Evolutionary conservation across 2,888 invertebrate species (phyloP).

Genomic region (Harpagoxenus sublaevis): DNA sequence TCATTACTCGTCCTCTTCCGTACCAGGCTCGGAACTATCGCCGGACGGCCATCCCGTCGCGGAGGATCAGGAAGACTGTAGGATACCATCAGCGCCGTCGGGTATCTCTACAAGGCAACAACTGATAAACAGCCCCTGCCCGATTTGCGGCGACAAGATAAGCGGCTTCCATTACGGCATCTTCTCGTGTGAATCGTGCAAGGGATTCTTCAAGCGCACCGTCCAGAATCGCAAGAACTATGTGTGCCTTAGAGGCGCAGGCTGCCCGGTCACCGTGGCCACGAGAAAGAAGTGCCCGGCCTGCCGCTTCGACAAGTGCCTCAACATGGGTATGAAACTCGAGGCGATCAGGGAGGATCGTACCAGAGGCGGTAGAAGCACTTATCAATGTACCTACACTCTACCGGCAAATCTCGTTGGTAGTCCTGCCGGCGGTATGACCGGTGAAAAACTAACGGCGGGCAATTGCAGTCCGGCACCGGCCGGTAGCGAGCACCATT

Average conservation of each 20-base stretch:
- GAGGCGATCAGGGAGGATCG: conserved; percentile 98
- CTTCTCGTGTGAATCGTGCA: conserved; percentile 99
- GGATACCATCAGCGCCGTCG: conserved; percentile 88
- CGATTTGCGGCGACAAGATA: conserved; percentile 98
- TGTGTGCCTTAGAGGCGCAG: conserved; percentile 95
- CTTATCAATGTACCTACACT: conserved; percentile 97
- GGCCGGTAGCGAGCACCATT: conserved; percentile 83
- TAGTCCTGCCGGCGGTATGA: conserved; percentile 87
- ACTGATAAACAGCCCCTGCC: conserved; percentile 96
- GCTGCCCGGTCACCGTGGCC: conserved; percentile 96
- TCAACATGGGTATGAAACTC: conserved; percentile 98
- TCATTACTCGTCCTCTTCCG: conserved; percentile 76
- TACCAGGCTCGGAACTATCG: conserved; percentile 78
- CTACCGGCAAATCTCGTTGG: conserved; percentile 89
- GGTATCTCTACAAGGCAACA: conserved; percentile 95
- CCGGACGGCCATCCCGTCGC: conserved; percentile 76
- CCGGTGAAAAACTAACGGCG: conserved; percentile 84
- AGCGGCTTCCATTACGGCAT: conserved; percentile 99
- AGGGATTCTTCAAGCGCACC: conserved; percentile 99
- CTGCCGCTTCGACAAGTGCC: conserved; percentile 98
- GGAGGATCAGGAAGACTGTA: conserved; percentile 81
- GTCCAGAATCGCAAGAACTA: conserved; percentile 99
- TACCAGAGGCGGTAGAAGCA: conserved; percentile 97
- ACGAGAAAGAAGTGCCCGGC: conserved; percentile 99
- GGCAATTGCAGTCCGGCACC: conserved; percentile 84